phyloP scores from a whole-genome alignment of 2,797 vertebrate species.

The Capromys pilorides region DNA sequence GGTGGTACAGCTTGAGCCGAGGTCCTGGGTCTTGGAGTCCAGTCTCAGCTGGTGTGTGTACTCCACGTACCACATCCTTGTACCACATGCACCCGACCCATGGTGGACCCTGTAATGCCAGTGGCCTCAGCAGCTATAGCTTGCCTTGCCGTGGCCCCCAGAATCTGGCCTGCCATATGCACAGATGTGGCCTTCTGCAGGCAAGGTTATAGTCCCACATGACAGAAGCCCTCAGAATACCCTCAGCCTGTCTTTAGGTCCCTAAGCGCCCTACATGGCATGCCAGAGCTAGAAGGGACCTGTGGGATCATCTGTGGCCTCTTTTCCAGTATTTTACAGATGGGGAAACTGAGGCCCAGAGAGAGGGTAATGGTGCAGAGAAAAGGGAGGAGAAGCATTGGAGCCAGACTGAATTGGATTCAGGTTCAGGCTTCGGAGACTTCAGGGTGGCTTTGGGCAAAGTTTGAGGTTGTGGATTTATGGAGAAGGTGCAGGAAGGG shows the following conservation, averaged over 20 bases:
- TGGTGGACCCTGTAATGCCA: not conserved
- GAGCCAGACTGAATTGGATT: not conserved
- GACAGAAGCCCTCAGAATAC: not conserved
- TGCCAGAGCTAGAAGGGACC: not conserved
- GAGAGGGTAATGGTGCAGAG: no score
- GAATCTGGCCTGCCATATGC: not conserved
- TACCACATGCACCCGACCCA: not conserved
- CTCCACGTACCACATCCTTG: fast-evolving
- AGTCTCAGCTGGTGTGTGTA: not conserved
- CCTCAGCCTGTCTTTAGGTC: not conserved
- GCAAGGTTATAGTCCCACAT: not conserved
- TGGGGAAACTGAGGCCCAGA: not conserved
- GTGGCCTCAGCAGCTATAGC: not conserved
- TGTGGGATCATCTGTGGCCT: not conserved
- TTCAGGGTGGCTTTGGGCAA: not conserved
- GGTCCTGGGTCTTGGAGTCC: not conserved
- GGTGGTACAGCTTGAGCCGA: not conserved
- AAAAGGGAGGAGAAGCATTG: not conserved
- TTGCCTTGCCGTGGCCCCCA: not conserved
- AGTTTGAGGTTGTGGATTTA: not conserved
- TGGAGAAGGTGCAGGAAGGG: not conserved
- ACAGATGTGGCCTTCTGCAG: not conserved
- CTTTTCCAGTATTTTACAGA: not conserved
- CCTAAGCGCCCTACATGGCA: fast-evolving
- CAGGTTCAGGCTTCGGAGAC: not conserved